Evolutionary conservation across 2,113 vertebrate species (phyloP), one percentile per base, ranked within the genome.

Genomic region (Dascyllus trimaculatus): DNA sequence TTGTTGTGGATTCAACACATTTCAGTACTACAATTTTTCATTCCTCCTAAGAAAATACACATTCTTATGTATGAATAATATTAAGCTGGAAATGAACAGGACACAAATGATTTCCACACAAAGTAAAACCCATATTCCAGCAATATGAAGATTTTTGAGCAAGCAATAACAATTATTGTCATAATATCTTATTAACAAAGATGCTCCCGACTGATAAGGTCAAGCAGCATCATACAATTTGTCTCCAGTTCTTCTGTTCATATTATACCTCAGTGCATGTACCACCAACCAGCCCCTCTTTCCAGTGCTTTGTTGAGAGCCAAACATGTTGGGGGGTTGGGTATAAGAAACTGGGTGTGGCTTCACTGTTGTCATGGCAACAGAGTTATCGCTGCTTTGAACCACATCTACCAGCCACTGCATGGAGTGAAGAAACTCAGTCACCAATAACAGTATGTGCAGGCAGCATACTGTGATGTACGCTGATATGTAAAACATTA

Each of bases 311-410:
- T 86, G 75, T 73, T 83, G 40, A 49, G 64, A 72, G 52, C 38
- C 2, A 9, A 66, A 70, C 61, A 65, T 45, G 77, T 72, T 81
- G 80, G 81, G 82, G 75, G 88, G 76, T 80, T 82, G 87, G 80
- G 84, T 9, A 45, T 13, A 61, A 73, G 29, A 78, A 74, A 85
- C 40, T 73, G 79, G 91, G 86, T 89, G 88, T 90, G 88, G 84
- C 64, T 86, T 90, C 26, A 7, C 73, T 81, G 93, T 93, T 91
- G 90, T 89, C 90, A 91, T 91, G 85, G 92, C 75, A 92, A 92
- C 89, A 78, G 75, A 85, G 79, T 88, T 71, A 87, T 73, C 66
- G 32, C 63, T 67, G 71, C 62, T 86, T 75, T 87, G 81, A 86
- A 80, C 65, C 69, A 63, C 46, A 52, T 80, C 81, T 77, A 75